These are phyloP conservation scores for Rhabdophis nuchalis DNA, from an alignment of 2,797 vertebrate species.

Conservation along the genomic window DNA sequence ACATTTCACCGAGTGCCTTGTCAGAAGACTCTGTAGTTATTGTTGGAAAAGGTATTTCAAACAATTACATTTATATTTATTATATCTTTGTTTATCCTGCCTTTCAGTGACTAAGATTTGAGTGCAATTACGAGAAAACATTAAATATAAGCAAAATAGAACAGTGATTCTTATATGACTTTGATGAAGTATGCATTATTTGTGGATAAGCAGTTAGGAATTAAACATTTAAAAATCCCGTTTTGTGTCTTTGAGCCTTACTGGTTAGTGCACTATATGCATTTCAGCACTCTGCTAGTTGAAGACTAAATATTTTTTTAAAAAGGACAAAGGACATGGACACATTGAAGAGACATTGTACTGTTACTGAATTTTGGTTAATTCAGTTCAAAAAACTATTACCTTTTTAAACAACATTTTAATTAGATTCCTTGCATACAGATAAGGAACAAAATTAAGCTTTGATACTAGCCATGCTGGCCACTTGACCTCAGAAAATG, in stretches of 20 bases:
- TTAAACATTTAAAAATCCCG: neutral
- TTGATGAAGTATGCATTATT: neutral
- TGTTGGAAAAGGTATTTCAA: constrained; percentile 81
- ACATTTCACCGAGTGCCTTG: constrained; percentile 65
- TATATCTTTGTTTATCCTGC: neutral
- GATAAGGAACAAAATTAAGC: neutral
- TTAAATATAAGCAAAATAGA: neutral
- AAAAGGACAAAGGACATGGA: neutral
- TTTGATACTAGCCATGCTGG: neutral
- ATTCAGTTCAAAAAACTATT: neutral
- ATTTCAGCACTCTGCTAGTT: neutral
- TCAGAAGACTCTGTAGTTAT: constrained; percentile 76
- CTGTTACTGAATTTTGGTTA: no score
- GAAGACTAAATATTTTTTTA: neutral
- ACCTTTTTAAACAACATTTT: neutral
- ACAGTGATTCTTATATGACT: neutral
- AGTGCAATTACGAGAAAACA: neutral
- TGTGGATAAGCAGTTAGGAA: neutral
- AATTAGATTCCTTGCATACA: neutral
- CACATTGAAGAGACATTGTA: neutral
- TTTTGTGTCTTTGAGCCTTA: neutral
- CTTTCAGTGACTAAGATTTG: neutral
- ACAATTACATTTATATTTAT: neutral
- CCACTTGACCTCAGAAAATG: neutral
- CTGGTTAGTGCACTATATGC: neutral